Evolutionary conservation across 2,888 invertebrate species (phyloP), one percentile per base, ranked within the genome.

Genomic region (Acrocyrtus sp.): DNA sequence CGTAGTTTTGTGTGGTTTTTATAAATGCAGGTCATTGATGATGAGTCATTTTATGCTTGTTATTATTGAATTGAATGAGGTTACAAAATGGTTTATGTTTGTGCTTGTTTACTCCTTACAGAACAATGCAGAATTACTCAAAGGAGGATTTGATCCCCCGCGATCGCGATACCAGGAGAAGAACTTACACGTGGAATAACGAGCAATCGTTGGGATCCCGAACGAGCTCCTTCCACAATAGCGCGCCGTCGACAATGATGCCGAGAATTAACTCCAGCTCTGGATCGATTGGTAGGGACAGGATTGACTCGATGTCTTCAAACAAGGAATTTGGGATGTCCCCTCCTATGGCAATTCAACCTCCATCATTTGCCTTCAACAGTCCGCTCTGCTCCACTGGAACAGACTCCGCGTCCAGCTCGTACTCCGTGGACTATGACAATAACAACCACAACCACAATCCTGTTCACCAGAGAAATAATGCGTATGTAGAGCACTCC

Each of bases 111-210:
- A n/a, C n/a, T n/a, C n/a, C n/a, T 70, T 72, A 12, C 60, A 81
- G 81, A 51, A 78, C 81, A 53, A 78, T 78, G 81, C 77, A 80
- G 54, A 81, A 81, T 56, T 78, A 77, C 66, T 74, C 79, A 15
- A 81, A 79, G 57, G 81, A 81, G 24, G 81, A 81, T 39, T 21
- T 76, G 19, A 78, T 80, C 58, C 77, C 74, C 8, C 74, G 75
- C 4, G 76, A 74, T 39, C 48, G 68, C 39, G 60, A 65, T 26
- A 47, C 72, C 50, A 41, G 75, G 17, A 51, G 77, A 29, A 58
- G 80, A 17, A 76, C 77, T 1, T 66, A 76, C 62, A 76, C 79
- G 8, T 80, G 77, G 78, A 77, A 68, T 24, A 66, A 34, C 39
- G 70, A 68, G 3, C 57, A 58, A 34, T 22, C 51, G 2, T 34